Conservation (phyloP, 2,888 invertebrate species). For the Phanerotoma sp. region DNA sequence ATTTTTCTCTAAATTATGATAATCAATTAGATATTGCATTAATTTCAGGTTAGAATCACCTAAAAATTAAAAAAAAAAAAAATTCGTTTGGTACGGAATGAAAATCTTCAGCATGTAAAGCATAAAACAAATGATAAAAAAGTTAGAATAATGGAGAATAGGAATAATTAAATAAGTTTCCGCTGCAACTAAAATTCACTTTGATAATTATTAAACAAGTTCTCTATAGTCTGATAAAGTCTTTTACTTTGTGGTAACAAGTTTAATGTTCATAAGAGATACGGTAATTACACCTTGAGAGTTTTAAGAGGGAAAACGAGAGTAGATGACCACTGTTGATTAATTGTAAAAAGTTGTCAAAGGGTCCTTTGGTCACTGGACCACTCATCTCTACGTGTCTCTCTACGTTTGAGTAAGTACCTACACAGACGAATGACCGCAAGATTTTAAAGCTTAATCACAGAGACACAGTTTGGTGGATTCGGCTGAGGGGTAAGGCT, state of each 20-base stretch:
- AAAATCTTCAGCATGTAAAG: no score
- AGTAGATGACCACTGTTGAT: constrained; percentile 4
- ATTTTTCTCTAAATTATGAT: no score
- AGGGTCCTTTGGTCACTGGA: constrained; percentile 19
- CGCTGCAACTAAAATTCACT: no score
- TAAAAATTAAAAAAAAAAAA: no score
- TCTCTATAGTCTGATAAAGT: no score
- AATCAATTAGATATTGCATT: no score
- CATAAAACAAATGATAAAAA: no score
- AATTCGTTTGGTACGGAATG: no score
- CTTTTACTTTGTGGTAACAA: not conserved
- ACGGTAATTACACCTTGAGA: not conserved
- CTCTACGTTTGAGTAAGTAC: constrained; percentile 17
- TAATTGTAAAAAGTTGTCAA: constrained; percentile 28
- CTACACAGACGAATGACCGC: constrained; percentile 17
- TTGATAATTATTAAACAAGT: not conserved
- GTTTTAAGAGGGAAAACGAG: not conserved
- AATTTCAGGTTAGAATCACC: no score
- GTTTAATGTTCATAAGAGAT: not conserved
- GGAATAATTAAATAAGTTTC: no score
- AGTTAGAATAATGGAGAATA: no score
- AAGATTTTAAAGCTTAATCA: constrained; percentile 30
- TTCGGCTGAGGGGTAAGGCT: constrained; percentile 7
- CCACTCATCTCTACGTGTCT: not conserved
- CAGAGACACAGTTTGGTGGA: constrained; percentile 15